Evolutionary conservation across 2,888 invertebrate genomes (phyloP).

Genomic region (Cataglyphis livida): DNA sequence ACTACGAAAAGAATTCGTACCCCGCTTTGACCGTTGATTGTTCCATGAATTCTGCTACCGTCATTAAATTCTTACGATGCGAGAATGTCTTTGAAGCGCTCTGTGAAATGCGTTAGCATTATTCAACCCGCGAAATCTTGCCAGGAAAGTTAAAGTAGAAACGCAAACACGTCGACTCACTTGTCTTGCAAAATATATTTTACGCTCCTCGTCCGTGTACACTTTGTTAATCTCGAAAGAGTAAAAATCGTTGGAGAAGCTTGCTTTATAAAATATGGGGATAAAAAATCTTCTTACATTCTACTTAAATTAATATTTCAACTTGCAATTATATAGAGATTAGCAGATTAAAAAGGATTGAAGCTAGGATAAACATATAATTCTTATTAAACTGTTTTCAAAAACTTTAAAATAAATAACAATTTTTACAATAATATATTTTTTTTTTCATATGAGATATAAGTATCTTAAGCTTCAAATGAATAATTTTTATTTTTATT

Average conservation of each 20-base stretch:
- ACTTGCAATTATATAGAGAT: not conserved
- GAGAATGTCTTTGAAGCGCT: conserved; percentile 34
- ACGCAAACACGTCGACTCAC: conserved; percentile 4
- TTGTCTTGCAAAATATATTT: conserved; percentile 3
- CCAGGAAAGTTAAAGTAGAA: conserved; percentile 1
- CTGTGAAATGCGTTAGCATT: not conserved
- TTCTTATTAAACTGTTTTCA: not conserved
- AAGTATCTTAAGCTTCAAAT: not conserved
- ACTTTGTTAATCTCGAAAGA: not conserved
- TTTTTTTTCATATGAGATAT: not conserved
- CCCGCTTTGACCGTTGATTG: conserved; percentile 15
- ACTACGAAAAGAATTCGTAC: conserved; percentile 11
- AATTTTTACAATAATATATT: not conserved
- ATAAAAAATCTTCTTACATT: not conserved
- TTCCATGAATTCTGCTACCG: conserved; percentile 30
- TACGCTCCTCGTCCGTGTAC: not conserved
- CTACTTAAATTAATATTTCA: not conserved
- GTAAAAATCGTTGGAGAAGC: conserved; percentile 6
- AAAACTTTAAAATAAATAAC: not conserved
- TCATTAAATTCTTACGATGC: conserved; percentile 32
- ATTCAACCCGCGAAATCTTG: conserved; percentile 26
- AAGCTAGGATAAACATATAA: not conserved
- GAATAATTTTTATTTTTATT: not conserved
- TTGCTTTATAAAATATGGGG: not conserved
- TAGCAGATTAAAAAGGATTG: not conserved